Percentiles rank a stretch among this genome's conserved stretches.
phyloP scores from a whole-genome alignment of 2,113 vertebrate species.

The Larimichthys polyactis region DNA sequence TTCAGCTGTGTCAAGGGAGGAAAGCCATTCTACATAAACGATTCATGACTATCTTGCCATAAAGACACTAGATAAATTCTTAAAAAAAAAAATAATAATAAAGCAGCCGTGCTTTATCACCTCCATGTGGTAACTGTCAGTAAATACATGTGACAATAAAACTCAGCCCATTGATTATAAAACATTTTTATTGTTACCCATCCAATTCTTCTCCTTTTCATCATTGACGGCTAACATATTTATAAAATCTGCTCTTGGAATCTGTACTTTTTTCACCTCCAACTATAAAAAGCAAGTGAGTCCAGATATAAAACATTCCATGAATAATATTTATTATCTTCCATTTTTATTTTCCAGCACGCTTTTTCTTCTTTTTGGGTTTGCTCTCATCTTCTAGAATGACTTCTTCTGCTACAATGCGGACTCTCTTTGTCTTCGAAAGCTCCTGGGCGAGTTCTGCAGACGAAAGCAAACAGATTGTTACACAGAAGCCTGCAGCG shows the following conservation, averaged over 20 bases:
- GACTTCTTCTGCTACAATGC: slow-evolving; percentile 69
- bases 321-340: slow-evolving; percentile 50
- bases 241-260: not conserved
- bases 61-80: not conserved
- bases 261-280: not conserved
- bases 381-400: slow-evolving; percentile 79
- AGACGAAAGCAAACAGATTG: not conserved
- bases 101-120: not conserved
- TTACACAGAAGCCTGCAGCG: not conserved
- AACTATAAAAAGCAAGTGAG: slow-evolving; percentile 1
- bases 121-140: not conserved
- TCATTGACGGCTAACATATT: not conserved
- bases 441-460: slow-evolving; percentile 61
- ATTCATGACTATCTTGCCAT: not conserved
- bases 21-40: no score
- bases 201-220: slow-evolving; percentile 8
- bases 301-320: slow-evolving; percentile 8
- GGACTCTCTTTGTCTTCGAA: slow-evolving; percentile 73
- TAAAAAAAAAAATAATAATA: no score
- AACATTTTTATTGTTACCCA: slow-evolving; percentile 26
- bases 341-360: slow-evolving; percentile 50
- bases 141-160: not conserved
- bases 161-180: not conserved
- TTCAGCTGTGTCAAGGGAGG: not conserved
- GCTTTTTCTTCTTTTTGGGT: slow-evolving; percentile 75